Base-by-base conservation (phyloP, 2,888 invertebrate genomes). In the Orchesellides sinensis region DNA sequence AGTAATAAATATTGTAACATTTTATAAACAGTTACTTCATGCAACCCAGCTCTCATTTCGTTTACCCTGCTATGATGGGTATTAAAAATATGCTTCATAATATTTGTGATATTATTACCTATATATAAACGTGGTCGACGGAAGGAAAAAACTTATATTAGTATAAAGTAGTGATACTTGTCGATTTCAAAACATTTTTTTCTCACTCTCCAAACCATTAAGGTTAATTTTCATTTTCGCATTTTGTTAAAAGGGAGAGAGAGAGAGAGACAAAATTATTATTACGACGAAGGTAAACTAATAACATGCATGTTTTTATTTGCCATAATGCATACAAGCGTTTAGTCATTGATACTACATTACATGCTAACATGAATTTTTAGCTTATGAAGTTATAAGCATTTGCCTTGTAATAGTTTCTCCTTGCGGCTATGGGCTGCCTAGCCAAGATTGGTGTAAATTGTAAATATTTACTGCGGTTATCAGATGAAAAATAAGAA, bases 111-210 rank as follows among this genome's bases (percentile, higher is more conserved):
- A n/a, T n/a, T n/a, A n/a, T n/a, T n/a, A n/a, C n/a, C n/a, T n/a
- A n/a, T n/a, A n/a, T n/a, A n/a, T n/a, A n/a, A n/a, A n/a, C n/a
- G n/a, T n/a, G n/a, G n/a, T n/a, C n/a, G n/a, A 27, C 12, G 40
- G 8, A 47, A 29, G 56, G 17, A 56, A 23, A 70, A 70, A 70
- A 70, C 6, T 6, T 54, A 56, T 25, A 54, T 25, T 40, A 25
- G 23, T 25, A n/a, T 49, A 73, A 73, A 73, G 49, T 49, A 73
- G 73, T 73, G 73, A 73, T 73, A 73, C 63, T 63, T 73, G 73
- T 63, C 73, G 73, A 73, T 73, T 73, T 73, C 61, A 63, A 73
- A 73, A 73, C 27, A 45, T 73, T 70, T 73, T 32, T 63, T 52
- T 17, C 21, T 25, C 40, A 59, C 61, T 73, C 47, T 47, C 47